Base-by-base conservation (phyloP, 2,888 invertebrate species). In the Hedya salicella region DNA sequence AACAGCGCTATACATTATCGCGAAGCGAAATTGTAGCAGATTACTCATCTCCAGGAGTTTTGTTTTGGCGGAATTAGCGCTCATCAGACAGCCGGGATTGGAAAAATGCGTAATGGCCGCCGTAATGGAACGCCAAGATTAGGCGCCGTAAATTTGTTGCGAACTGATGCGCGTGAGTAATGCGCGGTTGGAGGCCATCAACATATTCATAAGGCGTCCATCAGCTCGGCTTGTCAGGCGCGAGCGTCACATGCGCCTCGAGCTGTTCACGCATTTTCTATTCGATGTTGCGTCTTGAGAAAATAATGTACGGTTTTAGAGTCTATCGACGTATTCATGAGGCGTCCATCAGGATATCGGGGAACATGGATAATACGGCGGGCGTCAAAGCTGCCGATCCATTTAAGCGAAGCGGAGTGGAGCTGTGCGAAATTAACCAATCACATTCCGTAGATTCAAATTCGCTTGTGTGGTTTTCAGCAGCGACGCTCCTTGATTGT, bases 61-160 rank as follows among this genome's bases (percentile, higher is more conserved):
- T 57, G 57, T 57, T 56, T 57, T 16, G 39, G 44, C 30, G 42
- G n/a, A 16, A 44, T 44, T 17, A 48, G 21, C 21, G 40, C 56
- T 56, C 57, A 57, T 25, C 57, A 11, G 57, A 32, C 54, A 56
- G 54, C 25, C 57, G 42, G 57, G 57, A 57, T 57, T 57, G 44
- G 57, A 57, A 57, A 57, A 57, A 57, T 57, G 46, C n/a, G 44
- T 57, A 57, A 57, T 57, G 57, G 57, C 57, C 17, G 17, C 5
- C 44, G 57, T 57, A 57, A 57, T 57, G 57, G 57, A 57, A 57
- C 46, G 32, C 42, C 8, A 16, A 16, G 57, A 57, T 57, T 57
- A 57, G 17, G 42, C 44, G 56, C 42, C 42, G 46, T 25, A n/a
- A 57, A 57, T 57, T 46, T 57, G 44, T 57, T 57, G 44, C 32